Percentiles rank a stretch among this genome's conserved stretches.
phyloP scores from a whole-genome alignment of 2,113 vertebrate species.

The Platichthys flesus region DNA sequence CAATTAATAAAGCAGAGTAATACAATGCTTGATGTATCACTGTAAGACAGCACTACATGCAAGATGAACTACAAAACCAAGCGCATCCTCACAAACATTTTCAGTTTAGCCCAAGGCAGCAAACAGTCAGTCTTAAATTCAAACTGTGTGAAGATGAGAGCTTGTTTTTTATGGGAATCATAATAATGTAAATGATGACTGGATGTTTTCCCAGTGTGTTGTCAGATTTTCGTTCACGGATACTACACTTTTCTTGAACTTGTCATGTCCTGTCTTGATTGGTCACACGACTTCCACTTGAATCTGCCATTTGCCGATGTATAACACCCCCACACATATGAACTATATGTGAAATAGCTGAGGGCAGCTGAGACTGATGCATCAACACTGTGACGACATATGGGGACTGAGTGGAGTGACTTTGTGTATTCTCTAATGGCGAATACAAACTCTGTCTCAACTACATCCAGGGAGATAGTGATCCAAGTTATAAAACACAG shows the following conservation, averaged over 20 bases:
- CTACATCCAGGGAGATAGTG: not conserved
- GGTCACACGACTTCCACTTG: not conserved
- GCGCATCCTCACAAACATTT: conserved; percentile 28
- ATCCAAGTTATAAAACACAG: not conserved
- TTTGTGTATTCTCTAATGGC: not conserved
- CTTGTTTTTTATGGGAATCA: conserved; percentile 5
- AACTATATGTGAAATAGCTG: conserved; percentile 9
- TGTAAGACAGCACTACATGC: not conserved
- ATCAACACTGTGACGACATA: not conserved
- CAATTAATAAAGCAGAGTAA: not conserved
- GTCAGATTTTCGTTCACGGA: not conserved
- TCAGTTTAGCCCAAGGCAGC: conserved; percentile 27
- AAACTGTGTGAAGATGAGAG: conserved; percentile 39
- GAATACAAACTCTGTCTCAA: not conserved
- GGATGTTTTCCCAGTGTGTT: conserved; percentile 7
- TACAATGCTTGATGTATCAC: conserved; percentile 13
- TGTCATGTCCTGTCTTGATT: not conserved
- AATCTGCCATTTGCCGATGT: not conserved
- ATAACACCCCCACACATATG: not conserved
- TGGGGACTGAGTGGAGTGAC: not conserved
- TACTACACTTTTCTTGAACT: conserved; percentile 2
- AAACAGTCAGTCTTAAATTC: conserved; percentile 27
- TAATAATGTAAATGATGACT: conserved; percentile 25
- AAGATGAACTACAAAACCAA: conserved; percentile 22
- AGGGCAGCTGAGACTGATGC: not conserved